A percentile compares a stretch with the other conserved stretches of the same genome.
Evolutionary conservation across 1,140 invertebrate species (phyloP).

Genomic region (Cotesia glomerata): DNA sequence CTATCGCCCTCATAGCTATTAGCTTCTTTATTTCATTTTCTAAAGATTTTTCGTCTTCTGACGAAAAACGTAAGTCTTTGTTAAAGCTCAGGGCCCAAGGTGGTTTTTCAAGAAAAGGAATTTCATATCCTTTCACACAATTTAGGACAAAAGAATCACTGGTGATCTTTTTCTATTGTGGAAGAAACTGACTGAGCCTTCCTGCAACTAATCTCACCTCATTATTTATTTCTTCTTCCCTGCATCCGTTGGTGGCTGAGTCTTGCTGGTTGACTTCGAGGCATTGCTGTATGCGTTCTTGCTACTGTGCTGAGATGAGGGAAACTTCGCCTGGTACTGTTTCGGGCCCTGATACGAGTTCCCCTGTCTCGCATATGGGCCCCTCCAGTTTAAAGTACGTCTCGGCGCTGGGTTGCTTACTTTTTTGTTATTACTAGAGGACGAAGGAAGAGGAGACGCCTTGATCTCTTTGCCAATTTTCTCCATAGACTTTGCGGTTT

Average conservation of each 20-base stretch:
- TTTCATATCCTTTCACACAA: neutral
- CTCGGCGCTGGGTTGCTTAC: neutral
- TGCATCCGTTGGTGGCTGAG: neutral
- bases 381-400: constrained; percentile 21
- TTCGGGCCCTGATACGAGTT: constrained; percentile 21
- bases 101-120: neutral
- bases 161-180: neutral
- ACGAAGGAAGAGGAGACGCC: neutral
- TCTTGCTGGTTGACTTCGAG: neutral
- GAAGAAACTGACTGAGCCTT: constrained; percentile 10
- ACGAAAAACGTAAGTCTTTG: neutral
- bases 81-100: neutral
- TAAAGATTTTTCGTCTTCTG: neutral
- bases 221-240: neutral
- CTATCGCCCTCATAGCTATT: neutral
- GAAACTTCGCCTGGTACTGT: neutral
- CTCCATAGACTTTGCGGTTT: neutral
- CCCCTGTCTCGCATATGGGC: constrained; percentile 15
- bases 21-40: neutral
- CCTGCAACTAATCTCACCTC: constrained; percentile 8
- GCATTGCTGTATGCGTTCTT: neutral
- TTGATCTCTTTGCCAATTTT: neutral
- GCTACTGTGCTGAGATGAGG: neutral
- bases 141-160: neutral
- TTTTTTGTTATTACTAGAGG: neutral